A percentile compares a stretch with the other conserved stretches of the same genome.
Conservation (phyloP, 2,113 vertebrate genomes). For the Picathartes gymnocephalus region DNA sequence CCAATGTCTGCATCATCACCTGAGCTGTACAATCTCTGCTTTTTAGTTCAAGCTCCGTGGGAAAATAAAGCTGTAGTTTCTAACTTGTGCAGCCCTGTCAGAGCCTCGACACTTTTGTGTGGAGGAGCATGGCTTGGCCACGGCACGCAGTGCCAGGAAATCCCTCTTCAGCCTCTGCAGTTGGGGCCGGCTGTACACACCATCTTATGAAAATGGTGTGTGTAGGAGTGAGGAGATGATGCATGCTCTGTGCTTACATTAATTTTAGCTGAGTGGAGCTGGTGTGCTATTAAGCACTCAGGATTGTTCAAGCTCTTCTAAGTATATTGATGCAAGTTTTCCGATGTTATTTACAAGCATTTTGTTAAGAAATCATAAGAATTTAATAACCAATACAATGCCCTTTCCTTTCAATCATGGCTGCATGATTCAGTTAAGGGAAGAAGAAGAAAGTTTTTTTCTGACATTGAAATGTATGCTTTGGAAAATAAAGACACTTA, state of each 20-base stretch:
- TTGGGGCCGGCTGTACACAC: rapidly evolving
- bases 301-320: neutral
- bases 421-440: neutral
- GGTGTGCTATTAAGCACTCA: neutral
- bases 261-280: neutral
- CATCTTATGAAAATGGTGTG: neutral
- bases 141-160: neutral
- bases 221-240: neutral
- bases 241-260: rapidly evolving
- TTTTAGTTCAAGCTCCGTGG: neutral
- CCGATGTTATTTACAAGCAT: neutral
- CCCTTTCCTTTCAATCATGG: neutral
- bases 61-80: neutral
- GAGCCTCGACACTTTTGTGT: neutral
- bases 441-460: neutral
- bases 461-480: neutral
- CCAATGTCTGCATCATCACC: rapidly evolving
- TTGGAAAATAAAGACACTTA: neutral
- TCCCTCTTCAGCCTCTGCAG: neutral
- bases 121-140: neutral
- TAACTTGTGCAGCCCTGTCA: neutral
- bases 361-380: neutral
- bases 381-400: neutral
- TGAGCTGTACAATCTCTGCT: neutral
- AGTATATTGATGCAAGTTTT: neutral